Percentiles rank a stretch among this genome's conserved stretches.
phyloP scores from a whole-genome alignment of 2,888 invertebrate species.

The Tortricodes alternella region DNA sequence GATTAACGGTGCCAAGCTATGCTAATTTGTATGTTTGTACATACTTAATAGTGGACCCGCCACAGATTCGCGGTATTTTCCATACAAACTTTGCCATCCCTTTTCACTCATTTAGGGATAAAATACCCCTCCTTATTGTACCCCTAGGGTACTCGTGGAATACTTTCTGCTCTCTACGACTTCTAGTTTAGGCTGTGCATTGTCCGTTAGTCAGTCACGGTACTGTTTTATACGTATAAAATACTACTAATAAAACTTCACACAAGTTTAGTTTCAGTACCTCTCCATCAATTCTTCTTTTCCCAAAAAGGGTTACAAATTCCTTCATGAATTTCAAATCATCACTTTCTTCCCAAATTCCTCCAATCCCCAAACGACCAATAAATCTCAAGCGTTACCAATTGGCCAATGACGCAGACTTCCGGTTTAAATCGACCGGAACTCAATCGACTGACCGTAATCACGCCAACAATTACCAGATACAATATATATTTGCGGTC shows the following conservation, averaged over 20 bases:
- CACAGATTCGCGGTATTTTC: too few relatives aligned
- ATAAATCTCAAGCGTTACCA: conserved; percentile 24
- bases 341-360: neutral
- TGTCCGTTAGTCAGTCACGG: too few relatives aligned
- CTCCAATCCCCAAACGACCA: conserved; percentile 3
- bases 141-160: too few relatives aligned
- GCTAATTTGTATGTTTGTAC: too few relatives aligned
- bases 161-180: too few relatives aligned
- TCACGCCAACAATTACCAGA: conserved; percentile 24
- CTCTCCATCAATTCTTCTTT: neutral
- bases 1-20: too few relatives aligned
- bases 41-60: too few relatives aligned
- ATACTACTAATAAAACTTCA: neutral
- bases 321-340: conserved; percentile 12
- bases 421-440: conserved; percentile 31
- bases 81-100: too few relatives aligned
- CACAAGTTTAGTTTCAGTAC: neutral
- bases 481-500: neutral
- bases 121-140: too few relatives aligned
- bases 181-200: too few relatives aligned
- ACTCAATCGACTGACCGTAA: conserved; percentile 29
- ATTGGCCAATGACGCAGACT: conserved; percentile 29
- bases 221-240: too few relatives aligned
- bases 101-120: too few relatives aligned
- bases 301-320: neutral